Evolutionary conservation across 92 coral and sea anemone genomes (phyloP).

Genomic region (Parazoanthus swiftii): DNA sequence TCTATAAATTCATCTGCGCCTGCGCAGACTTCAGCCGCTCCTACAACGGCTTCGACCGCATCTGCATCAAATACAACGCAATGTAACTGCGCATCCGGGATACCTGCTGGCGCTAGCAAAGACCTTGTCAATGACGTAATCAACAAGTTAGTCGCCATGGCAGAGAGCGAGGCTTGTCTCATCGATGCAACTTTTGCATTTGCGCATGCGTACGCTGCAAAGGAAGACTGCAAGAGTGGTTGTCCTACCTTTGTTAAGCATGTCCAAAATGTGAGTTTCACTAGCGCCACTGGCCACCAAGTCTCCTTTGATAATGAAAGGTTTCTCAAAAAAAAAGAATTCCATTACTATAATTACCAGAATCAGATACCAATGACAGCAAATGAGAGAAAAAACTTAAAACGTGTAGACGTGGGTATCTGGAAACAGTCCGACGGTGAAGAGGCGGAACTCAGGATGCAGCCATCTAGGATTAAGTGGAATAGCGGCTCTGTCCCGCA

Average conservation of each 20-base stretch:
- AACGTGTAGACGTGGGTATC: constrained; percentile 60
- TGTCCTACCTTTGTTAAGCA: constrained; percentile 53
- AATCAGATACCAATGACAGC: constrained; percentile 54
- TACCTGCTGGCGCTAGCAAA: constrained; percentile 58
- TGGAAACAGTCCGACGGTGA: constrained; percentile 57
- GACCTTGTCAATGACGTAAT: constrained; percentile 52
- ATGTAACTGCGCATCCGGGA: constrained; percentile 54
- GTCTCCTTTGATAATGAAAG: constrained; percentile 68
- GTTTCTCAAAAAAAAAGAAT: constrained; percentile 58
- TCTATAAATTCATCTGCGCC: constrained; percentile 29
- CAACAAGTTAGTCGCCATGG: constrained; percentile 51
- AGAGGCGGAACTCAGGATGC: constrained; percentile 45
- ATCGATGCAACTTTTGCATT: constrained; percentile 84
- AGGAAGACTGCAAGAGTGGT: constrained; percentile 54
- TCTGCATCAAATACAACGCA: constrained; percentile 33
- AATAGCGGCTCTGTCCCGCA: constrained; percentile 60
- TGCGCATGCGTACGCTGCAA: constrained; percentile 63
- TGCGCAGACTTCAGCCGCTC: background rate
- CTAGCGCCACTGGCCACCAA: constrained; percentile 71
- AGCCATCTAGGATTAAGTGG: constrained; percentile 66
- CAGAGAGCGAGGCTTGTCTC: constrained; percentile 76
- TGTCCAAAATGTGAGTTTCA: constrained; percentile 63
- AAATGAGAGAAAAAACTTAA: constrained; percentile 50
- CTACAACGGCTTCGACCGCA: constrained; percentile 11
- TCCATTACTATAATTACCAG: constrained; percentile 68